phyloP scores from a whole-genome alignment of 2,113 vertebrate genomes.

The Macrotis lagotis region DNA sequence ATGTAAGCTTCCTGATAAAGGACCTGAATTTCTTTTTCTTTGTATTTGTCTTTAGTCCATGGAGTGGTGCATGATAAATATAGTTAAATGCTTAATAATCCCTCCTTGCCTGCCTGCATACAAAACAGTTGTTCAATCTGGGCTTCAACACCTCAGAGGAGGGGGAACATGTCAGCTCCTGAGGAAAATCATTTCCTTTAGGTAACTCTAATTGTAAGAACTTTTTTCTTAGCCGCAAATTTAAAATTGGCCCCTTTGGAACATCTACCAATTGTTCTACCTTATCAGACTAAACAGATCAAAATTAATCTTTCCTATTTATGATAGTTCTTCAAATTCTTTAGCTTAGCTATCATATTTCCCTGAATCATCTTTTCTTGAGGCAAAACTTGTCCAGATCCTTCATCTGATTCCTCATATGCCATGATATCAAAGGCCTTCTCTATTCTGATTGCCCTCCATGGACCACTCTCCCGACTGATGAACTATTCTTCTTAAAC shows the following conservation, averaged over 20 bases:
- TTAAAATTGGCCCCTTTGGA: background rate
- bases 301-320: background rate
- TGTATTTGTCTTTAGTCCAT: background rate
- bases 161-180: background rate
- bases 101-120: background rate
- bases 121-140: background rate
- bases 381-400: background rate
- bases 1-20: background rate
- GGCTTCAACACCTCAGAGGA: background rate
- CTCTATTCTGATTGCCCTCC: background rate
- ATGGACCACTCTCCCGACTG: background rate
- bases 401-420: background rate
- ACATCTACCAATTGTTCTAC: background rate
- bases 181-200: background rate
- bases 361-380: background rate
- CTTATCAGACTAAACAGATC: background rate
- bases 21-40: background rate
- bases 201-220: background rate
- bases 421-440: background rate
- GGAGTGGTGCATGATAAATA: too few relatives aligned
- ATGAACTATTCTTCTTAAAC: background rate
- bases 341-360: background rate
- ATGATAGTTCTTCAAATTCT: background rate
- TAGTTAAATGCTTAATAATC: background rate
- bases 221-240: background rate